Base-by-base conservation (phyloP, 2,888 invertebrate species). In the Dugesia japonica region DNA sequence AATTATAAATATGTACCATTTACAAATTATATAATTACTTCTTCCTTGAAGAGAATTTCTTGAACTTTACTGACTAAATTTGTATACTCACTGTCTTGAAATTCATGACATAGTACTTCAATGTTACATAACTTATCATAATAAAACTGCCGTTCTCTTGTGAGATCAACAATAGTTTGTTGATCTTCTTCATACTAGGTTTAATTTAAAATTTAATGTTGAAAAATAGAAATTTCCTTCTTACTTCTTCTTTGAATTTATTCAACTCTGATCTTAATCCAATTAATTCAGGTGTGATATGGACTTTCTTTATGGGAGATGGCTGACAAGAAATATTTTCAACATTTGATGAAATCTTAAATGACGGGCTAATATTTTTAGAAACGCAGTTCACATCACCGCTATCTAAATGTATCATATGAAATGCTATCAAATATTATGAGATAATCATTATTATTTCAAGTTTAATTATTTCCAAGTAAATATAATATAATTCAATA, bases 101-200 rank as follows among this genome's bases (percentile, higher is more conserved):
- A 56, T 56, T 56, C 56, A n/a, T 56, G 56, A 56, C 56, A 56
- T 56, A 56, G 17, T 7, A 56, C 56, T 23, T 56, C 56, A 9
- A 56, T 56, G 17, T 56, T 56, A n/a, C 56, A 56, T 56, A 56
- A 56, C n/a, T 56, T 56, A 23, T 56, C 56, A n/a, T 56, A 56
- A 56, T 56, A 56, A 56, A 56, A 56, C 56, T 56, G 56, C 7
- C 56, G 56, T 56, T 56, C 56, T n/a, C 56, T 56, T 4, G 56
- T 56, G 56, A 56, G 56, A n/a, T 56, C 56, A 56, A 56, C 17
- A 56, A 56, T 56, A 13, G 56, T 56, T n/a, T 56, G 56, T 56
- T 56, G 56, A 56, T 56, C 56, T n/a, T 56, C 56, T 56, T 56
- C 56, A n/a, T 56, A 56, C 56, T 56, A 13, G n/a, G n/a, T n/a